Conservation (phyloP, 1,140 invertebrate species). For the Pogonus chalceus region DNA sequence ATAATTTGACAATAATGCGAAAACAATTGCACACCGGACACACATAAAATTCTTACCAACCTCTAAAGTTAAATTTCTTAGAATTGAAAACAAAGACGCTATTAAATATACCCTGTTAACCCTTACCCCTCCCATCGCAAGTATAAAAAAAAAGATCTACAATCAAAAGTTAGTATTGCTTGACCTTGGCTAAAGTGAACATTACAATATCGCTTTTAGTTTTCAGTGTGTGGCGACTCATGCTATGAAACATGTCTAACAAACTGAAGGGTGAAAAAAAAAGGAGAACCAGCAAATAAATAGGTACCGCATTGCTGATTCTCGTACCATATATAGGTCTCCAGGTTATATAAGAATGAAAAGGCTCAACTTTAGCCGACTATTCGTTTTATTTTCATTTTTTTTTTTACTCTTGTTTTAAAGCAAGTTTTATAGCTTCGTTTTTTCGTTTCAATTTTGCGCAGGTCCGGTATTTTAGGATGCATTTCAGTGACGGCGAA, state of each 20-base stretch:
- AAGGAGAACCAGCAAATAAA: constrained; percentile 10
- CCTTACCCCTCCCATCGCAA: background rate
- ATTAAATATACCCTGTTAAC: background rate
- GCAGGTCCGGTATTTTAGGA: background rate
- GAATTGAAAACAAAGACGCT: background rate
- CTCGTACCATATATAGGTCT: constrained; percentile 19
- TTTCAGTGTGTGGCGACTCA: constrained; percentile 8
- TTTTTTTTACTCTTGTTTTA: constrained; percentile 10
- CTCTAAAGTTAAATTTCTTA: background rate
- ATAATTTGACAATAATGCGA: background rate
- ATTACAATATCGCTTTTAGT: too few species aligned
- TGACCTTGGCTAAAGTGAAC: constrained; percentile 22
- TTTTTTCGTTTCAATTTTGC: background rate
- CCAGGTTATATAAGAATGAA: constrained; percentile 16
- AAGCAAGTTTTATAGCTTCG: background rate
- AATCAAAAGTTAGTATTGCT: background rate
- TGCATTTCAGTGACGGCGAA: background rate
- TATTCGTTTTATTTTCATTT: constrained; percentile 8
- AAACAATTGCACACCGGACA: background rate
- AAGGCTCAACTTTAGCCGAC: background rate
- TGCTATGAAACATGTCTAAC: background rate
- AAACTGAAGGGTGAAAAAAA: constrained; percentile 9
- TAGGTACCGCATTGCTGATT: constrained; percentile 14
- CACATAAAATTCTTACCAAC: background rate
- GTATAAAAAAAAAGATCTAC: background rate